Base-by-base conservation (phyloP, 2,888 invertebrate species). In the Rhimphoctona megacephalus region DNA sequence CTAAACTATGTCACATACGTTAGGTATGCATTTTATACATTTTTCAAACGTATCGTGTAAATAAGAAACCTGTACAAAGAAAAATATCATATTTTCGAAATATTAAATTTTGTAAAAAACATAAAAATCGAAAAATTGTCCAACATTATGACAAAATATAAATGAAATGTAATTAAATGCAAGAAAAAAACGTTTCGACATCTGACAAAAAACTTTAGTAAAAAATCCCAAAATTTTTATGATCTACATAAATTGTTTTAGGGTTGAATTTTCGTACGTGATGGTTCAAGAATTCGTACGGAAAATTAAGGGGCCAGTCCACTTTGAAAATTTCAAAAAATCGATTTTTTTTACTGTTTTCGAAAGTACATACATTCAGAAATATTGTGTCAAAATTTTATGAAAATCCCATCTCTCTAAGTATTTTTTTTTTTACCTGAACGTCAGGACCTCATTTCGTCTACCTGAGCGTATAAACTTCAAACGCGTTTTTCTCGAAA, bases 271-370 rank as follows among this genome's bases (percentile, higher is more conserved):
- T 30, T 14, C 57, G 22, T 57, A 67, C 43, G 67, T 22, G 39
- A 39, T n/a, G 57, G 25, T 49, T 72, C 61, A 61, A 72, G 52
- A 70, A 70, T 70, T 57, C 70, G 17, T 52, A 14, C 14, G 64
- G 77, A 25, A 72, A 66, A 78, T 72, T 54, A 72, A 83, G 66
- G 70, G 64, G 43, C 22, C 39, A n/a, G n/a, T n/a, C n/a, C n/a
- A n/a, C n/a, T n/a, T n/a, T n/a, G n/a, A n/a, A n/a, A n/a, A n/a
- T n/a, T n/a, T n/a, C n/a, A n/a, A n/a, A n/a, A n/a, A n/a, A n/a
- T n/a, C n/a, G n/a, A n/a, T n/a, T n/a, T n/a, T n/a, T n/a, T n/a
- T n/a, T n/a, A n/a, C n/a, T n/a, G n/a, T n/a, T n/a, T n/a, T n/a
- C n/a, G n/a, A n/a, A n/a, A n/a, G n/a, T n/a, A n/a, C n/a, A n/a